phyloP scores from a whole-genome alignment of 1,140 invertebrate species.

The Drosophila elegans region DNA sequence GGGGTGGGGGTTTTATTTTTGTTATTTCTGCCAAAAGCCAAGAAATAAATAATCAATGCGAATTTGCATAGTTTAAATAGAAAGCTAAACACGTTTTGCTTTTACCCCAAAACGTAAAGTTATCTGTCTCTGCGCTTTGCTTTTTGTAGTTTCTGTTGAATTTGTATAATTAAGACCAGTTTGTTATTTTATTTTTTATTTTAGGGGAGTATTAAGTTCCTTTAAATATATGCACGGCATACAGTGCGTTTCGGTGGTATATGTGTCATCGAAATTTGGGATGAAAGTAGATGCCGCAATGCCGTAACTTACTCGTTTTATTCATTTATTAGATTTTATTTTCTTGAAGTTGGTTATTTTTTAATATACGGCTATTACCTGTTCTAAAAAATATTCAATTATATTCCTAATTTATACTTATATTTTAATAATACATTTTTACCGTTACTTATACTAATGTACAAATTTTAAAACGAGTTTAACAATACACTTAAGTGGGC shows the following conservation, averaged over 20 bases:
- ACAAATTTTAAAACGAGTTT: slow-evolving; percentile 14
- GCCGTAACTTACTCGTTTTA: slow-evolving; percentile 9
- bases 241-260: slow-evolving; percentile 33
- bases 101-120: slow-evolving; percentile 74
- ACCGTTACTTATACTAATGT: background rate
- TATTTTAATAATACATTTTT: slow-evolving; percentile 33
- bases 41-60: slow-evolving; percentile 76
- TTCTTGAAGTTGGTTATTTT: no score
- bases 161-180: slow-evolving; percentile 49
- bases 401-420: background rate
- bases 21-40: slow-evolving; percentile 57
- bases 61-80: slow-evolving; percentile 82
- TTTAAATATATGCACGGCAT: slow-evolving; percentile 4
- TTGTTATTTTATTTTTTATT: slow-evolving; percentile 24
- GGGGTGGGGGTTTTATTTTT: slow-evolving; percentile 46
- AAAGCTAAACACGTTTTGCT: slow-evolving; percentile 82
- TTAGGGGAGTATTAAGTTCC: slow-evolving; percentile 10
- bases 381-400: slow-evolving; percentile 7
- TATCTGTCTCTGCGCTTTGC: slow-evolving; percentile 37
- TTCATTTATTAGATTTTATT: slow-evolving; percentile 9
- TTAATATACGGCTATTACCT: background rate
- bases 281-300: slow-evolving; percentile 12
- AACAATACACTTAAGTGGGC: slow-evolving; percentile 8
- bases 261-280: slow-evolving; percentile 3
- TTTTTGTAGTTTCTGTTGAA: slow-evolving; percentile 23